A percentile compares a stretch with the other conserved stretches of the same genome.
Conservation (phyloP, 2,888 invertebrate species). For the Coenonympha arcania region DNA sequence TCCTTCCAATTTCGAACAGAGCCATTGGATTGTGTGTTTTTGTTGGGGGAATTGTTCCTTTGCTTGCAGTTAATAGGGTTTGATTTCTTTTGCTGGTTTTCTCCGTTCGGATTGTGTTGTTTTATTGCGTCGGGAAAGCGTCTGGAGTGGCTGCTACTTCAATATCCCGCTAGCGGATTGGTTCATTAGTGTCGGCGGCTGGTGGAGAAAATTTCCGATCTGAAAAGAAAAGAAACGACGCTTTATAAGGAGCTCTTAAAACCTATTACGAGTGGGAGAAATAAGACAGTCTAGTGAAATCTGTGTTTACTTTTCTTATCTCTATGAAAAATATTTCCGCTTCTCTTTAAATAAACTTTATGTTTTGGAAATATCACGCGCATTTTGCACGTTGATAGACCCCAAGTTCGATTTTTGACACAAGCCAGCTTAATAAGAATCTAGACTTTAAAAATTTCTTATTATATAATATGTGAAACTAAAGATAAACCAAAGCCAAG, state of each 20-base stretch:
- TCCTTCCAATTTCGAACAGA: conserved; percentile 44
- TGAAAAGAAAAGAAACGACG: conserved; percentile 54
- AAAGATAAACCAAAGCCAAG: too few species aligned
- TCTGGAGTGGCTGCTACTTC: conserved; percentile 57
- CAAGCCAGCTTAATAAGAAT: too few species aligned
- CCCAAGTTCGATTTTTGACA: too few species aligned
- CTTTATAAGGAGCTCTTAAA: conserved; percentile 6
- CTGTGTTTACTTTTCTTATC: neutral
- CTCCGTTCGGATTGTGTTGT: conserved; percentile 47
- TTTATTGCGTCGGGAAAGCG: conserved; percentile 58
- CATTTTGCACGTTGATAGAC: too few species aligned
- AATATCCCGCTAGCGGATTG: conserved; percentile 70
- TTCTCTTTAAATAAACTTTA: too few species aligned
- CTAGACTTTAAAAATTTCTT: too few species aligned
- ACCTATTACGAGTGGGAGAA: neutral
- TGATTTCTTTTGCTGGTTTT: conserved; percentile 41
- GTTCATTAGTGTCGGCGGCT: conserved; percentile 67
- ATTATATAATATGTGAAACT: too few species aligned
- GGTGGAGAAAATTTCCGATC: conserved; percentile 55
- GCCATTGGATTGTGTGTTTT: conserved; percentile 42
- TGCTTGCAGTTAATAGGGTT: conserved; percentile 40
- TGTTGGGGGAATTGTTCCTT: conserved; percentile 37
- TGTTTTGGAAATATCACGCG: too few species aligned
- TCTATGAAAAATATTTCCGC: too few species aligned
- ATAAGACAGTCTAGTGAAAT: neutral